Base-by-base conservation (phyloP, 2,888 invertebrate genomes). In the Eumerus sabulonum region DNA sequence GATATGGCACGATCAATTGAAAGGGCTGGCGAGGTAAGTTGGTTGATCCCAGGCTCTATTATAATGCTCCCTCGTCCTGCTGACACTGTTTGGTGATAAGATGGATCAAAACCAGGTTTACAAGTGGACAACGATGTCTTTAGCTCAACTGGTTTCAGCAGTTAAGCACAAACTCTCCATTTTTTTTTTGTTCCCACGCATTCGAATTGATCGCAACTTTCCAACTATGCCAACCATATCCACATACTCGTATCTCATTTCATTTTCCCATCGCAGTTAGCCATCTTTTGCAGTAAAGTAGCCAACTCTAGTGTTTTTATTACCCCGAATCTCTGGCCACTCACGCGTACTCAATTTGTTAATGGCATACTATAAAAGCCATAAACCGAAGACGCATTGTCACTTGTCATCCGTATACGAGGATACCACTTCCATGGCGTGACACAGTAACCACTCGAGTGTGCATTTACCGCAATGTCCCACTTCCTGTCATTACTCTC, bases 401-500 rank as follows among this genome's bases (percentile, higher is more conserved):
- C 27, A 27, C 27, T 68, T 53, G 45, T 59, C 47, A 68, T 68
- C 60, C 38, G 60, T 9, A 45, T 62, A 62, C 54, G 62, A 70
- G 60, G 54, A 70, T 60, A 53, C 36, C 56, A 9, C 9, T 18
- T 11, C 12, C n/a, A 9, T 19, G 56, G 57, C 27, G 12, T 59
- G 44, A 59, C 68, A 68, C 60, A 42, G 35, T 62, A 35, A 54
- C 13, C 48, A 54, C 54, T 62, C 36, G 54, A 60, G 11, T 16
- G 40, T 1, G 12, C 27, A 35, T 53, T 42, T 27, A 67, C 47
- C 16, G 50, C 36, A 59, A 36, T 60, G 70, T 47, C 54, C 53
- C 47, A 62, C 70, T 70, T 70, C 70, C 70, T 70, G 70, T 47
- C 47, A 27, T 60, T 53, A 60, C 16, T 38, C 35, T 50, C n/a